phyloP scores from a whole-genome alignment of 2,888 invertebrate species.

The Lepidocyrtoides sp. region DNA sequence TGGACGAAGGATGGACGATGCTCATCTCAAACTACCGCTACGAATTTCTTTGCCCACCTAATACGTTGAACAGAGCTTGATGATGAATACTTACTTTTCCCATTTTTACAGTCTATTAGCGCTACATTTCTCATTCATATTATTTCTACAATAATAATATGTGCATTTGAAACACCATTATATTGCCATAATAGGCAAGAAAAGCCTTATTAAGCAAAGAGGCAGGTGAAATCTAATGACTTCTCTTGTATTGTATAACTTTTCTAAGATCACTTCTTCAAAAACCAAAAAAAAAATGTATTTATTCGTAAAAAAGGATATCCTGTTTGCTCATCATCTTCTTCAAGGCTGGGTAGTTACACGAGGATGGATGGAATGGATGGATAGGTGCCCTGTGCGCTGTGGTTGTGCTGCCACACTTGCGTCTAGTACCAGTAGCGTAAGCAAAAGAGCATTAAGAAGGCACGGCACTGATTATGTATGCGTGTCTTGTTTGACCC shows the following conservation, averaged over 20 bases:
- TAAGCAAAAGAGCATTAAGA: constrained; percentile 58
- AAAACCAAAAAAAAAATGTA: constrained; percentile 11
- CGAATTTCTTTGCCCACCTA: neutral
- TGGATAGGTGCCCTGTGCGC: constrained; percentile 57
- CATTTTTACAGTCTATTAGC: constrained; percentile 73
- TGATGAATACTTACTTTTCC: constrained; percentile 60
- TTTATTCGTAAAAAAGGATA: constrained; percentile 60
- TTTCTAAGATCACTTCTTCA: constrained; percentile 36
- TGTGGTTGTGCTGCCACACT: neutral
- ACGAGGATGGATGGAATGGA: constrained; percentile 69
- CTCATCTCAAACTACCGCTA: constrained; percentile 77
- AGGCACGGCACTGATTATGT: constrained; percentile 69
- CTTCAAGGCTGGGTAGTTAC: constrained; percentile 51
- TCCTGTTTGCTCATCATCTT: constrained; percentile 14
- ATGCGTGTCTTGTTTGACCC: constrained; percentile 80
- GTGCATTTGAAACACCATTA: neutral
- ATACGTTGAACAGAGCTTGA: constrained; percentile 44
- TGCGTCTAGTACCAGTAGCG: neutral
- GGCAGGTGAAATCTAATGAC: constrained; percentile 79
- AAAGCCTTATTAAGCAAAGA: constrained; percentile 43
- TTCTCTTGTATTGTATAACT: constrained; percentile 48
- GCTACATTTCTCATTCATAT: constrained; percentile 68
- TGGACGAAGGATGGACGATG: constrained; percentile 66
- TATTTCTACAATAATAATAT: neutral
- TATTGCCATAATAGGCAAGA: constrained; percentile 31